Evolutionary conservation across 1,140 invertebrate genomes (phyloP).

Genomic region (Brachionus calyciflorus): DNA sequence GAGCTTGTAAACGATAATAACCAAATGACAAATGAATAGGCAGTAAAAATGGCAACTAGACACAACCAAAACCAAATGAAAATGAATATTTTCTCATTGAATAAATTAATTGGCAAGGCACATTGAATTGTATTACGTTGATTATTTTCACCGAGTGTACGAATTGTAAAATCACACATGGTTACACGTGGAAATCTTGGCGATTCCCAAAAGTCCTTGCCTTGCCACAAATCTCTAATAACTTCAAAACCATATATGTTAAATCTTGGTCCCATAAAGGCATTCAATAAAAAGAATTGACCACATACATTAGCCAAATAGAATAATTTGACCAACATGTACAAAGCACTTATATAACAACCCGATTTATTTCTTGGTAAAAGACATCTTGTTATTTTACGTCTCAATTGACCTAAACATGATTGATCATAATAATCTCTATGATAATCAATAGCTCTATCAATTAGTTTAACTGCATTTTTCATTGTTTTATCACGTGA

Average conservation of each 20-base stretch:
- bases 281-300: slow-evolving; percentile 54
- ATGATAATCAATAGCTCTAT: slow-evolving; percentile 43
- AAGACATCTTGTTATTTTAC: not conserved
- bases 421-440: slow-evolving; percentile 24
- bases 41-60: slow-evolving; percentile 12
- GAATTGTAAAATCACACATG: slow-evolving; percentile 50
- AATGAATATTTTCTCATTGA: slow-evolving; percentile 50
- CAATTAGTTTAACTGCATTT: slow-evolving; percentile 31
- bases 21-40: slow-evolving; percentile 12
- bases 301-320: slow-evolving; percentile 51
- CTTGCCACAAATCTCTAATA: slow-evolving; percentile 48
- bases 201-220: slow-evolving; percentile 48
- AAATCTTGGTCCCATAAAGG: slow-evolving; percentile 52
- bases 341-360: slow-evolving; percentile 55
- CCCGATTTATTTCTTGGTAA: slow-evolving; percentile 51
- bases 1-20: not conserved
- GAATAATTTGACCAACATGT: slow-evolving; percentile 54
- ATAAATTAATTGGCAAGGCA: slow-evolving; percentile 51
- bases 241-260: slow-evolving; percentile 50
- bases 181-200: slow-evolving; percentile 50
- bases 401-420: not conserved
- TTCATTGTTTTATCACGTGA: slow-evolving; percentile 29
- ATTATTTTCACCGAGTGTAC: slow-evolving; percentile 50
- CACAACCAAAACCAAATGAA: slow-evolving; percentile 39
- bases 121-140: slow-evolving; percentile 52